Evolutionary conservation across 2,888 invertebrate genomes (phyloP).

Genomic region (Rutpela maculata): DNA sequence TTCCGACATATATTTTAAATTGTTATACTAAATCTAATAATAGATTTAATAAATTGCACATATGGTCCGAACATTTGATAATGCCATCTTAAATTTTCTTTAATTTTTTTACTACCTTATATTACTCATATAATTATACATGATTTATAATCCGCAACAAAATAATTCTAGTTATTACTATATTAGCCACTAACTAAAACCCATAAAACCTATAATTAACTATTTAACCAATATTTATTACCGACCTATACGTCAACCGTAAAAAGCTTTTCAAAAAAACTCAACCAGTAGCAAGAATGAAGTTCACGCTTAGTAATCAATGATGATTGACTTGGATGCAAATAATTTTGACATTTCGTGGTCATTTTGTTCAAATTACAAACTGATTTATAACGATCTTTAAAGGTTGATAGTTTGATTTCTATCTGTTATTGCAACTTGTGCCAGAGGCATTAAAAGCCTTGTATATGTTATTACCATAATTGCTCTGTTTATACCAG

Average conservation of each 20-base stretch:
- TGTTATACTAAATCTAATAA: too few species aligned
- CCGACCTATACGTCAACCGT: constrained; percentile 13
- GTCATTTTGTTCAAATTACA: constrained; percentile 55
- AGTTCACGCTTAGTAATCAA: constrained; percentile 33
- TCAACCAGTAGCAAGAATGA: constrained; percentile 2
- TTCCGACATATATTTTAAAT: too few species aligned
- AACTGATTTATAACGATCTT: constrained; percentile 53
- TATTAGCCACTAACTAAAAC: constrained; percentile 12
- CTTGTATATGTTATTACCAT: constrained; percentile 45
- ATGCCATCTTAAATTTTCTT: not conserved
- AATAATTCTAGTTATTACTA: constrained; percentile 23
- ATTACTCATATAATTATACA: not conserved
- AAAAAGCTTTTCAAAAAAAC: not conserved
- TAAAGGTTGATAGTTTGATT: constrained; percentile 54
- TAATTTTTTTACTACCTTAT: not conserved
- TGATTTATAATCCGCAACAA: not conserved
- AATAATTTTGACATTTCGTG: constrained; percentile 60
- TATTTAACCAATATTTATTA: constrained; percentile 23
- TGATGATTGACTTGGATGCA: constrained; percentile 47
- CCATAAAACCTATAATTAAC: constrained; percentile 10
- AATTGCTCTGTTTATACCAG: constrained; percentile 36
- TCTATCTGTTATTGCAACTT: constrained; percentile 51
- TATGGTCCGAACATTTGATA: not conserved
- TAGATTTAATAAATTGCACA: not conserved
- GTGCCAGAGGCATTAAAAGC: constrained; percentile 51